These are phyloP conservation scores for Chascanopsetta lugubris DNA, from an alignment of 2,113 vertebrate species.

Conservation along the genomic window DNA sequence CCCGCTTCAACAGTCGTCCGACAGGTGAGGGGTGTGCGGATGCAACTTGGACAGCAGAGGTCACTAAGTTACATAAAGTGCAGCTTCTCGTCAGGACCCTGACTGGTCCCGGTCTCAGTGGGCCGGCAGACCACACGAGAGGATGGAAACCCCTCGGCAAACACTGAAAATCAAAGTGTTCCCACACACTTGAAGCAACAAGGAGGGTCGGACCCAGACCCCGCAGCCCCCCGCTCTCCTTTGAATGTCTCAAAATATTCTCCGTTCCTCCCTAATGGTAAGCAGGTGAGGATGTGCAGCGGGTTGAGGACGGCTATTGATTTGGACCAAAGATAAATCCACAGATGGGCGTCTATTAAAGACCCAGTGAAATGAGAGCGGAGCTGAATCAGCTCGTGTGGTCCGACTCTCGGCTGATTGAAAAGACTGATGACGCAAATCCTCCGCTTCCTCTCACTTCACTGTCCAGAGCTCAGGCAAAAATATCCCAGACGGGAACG, in stretches of 20 bases:
- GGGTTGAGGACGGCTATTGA: neutral
- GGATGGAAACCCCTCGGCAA: constrained; percentile 69
- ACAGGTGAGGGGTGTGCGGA: too few relatives aligned
- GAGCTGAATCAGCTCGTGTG: neutral
- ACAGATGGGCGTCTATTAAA: neutral
- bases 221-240: constrained; percentile 31
- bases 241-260: constrained; percentile 10
- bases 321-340: neutral
- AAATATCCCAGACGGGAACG: too few relatives aligned
- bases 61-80: constrained; percentile 21
- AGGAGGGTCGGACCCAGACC: constrained; percentile 43
- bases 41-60: constrained; percentile 45
- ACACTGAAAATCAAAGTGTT: constrained; percentile 71
- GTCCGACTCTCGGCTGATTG: neutral
- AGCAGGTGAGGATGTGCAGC: neutral
- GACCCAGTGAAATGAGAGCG: neutral
- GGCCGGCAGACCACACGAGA: constrained; percentile 73
- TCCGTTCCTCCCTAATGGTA: neutral
- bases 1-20: too few relatives aligned
- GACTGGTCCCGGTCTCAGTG: constrained; percentile 55
- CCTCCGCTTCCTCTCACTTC: too few relatives aligned
- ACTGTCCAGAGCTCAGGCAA: too few relatives aligned
- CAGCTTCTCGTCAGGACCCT: constrained; percentile 49
- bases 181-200: constrained; percentile 66
- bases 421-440: too few relatives aligned